Conservation (phyloP, 2,113 vertebrate genomes). For the Vulpes ferrilata region DNA sequence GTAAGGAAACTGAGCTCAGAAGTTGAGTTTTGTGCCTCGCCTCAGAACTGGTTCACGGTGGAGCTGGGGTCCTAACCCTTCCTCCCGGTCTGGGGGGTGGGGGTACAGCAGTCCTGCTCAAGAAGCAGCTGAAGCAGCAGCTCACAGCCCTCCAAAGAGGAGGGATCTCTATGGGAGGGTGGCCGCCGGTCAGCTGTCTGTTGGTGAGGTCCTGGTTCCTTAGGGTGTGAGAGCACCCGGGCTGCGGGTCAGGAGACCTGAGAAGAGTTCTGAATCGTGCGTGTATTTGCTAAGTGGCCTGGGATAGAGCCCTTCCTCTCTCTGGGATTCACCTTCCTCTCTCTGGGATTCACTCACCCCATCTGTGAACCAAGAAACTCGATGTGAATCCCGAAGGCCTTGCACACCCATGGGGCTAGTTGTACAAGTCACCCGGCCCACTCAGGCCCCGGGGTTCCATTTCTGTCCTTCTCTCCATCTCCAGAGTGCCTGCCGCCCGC, state of each 20-base stretch:
- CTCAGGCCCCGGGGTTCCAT: not conserved
- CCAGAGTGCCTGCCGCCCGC: not conserved
- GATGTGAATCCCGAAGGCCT: not conserved
- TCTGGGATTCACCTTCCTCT: not conserved
- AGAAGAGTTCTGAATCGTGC: not conserved
- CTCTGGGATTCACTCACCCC: not conserved
- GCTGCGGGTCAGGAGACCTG: not conserved
- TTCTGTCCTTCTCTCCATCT: not conserved
- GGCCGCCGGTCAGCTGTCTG: not conserved
- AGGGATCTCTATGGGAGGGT: not conserved
- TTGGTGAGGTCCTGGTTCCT: not conserved
- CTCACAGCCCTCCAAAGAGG: too few species aligned
- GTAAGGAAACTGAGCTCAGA: not conserved
- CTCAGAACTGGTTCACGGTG: accelerated
- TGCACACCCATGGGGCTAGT: accelerated
- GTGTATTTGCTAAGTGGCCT: not conserved
- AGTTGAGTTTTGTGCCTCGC: not conserved
- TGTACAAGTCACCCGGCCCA: not conserved
- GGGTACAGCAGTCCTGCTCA: too few species aligned
- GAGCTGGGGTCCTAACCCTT: not conserved
- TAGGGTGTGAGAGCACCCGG: not conserved
- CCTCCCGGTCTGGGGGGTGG: not conserved
- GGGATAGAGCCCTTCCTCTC: not conserved
- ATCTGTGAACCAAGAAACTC: not conserved
- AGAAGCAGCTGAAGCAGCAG: not conserved